Evolutionary conservation across 2,888 invertebrate genomes (phyloP).

Genomic region (Marronus borbonicus): DNA sequence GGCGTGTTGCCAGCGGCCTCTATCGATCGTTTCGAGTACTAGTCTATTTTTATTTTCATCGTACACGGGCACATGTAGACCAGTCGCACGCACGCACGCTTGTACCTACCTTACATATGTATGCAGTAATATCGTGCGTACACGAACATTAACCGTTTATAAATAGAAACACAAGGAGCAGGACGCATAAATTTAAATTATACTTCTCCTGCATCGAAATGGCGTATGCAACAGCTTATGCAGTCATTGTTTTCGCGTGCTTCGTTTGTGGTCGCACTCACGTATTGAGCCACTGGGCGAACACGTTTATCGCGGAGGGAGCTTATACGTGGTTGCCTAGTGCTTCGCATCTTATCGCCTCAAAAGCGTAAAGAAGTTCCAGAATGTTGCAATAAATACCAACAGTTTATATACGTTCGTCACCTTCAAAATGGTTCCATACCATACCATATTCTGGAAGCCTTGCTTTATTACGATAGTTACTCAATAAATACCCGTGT

Average conservation of each 20-base stretch:
- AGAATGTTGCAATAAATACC: no score
- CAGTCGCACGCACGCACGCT: slow-evolving; percentile 22
- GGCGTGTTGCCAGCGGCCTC: neutral
- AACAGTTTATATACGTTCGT: no score
- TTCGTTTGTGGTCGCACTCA: neutral
- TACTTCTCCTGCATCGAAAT: slow-evolving; percentile 17
- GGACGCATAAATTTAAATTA: slow-evolving; percentile 27
- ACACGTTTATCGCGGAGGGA: neutral
- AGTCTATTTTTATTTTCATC: neutral
- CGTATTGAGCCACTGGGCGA: neutral
- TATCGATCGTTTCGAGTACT: slow-evolving; percentile 12
- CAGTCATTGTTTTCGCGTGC: neutral
- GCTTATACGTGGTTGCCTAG: neutral
- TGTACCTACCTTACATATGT: slow-evolving; percentile 9
- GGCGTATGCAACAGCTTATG: slow-evolving; percentile 1
- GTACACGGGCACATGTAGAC: neutral
- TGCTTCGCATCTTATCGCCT: no score
- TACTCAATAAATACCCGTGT: no score
- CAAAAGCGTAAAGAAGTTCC: no score
- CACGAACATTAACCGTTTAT: slow-evolving; percentile 30
- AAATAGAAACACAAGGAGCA: slow-evolving; percentile 27
- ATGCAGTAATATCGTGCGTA: slow-evolving; percentile 25
- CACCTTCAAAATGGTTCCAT: no score
- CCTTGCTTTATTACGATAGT: no score
- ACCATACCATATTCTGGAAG: no score